Conservation (phyloP, 2,888 invertebrate species). For the Schrankia costaestrigalis region DNA sequence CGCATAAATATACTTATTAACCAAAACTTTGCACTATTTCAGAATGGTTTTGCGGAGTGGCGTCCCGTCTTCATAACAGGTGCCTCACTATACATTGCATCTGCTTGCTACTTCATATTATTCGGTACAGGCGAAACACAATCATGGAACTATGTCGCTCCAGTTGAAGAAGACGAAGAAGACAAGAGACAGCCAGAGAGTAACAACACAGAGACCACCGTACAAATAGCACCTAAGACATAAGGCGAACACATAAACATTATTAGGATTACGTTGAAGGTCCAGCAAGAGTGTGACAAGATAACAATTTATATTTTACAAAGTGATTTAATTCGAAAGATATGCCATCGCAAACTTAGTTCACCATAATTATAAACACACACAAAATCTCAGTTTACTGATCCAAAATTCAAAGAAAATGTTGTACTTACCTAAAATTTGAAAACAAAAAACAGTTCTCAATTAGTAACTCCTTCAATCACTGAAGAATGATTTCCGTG, state of each 20-base stretch:
- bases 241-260: slow-evolving; percentile 25
- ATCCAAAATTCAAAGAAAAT: no score
- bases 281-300: slow-evolving; percentile 6
- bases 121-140: slow-evolving; percentile 87
- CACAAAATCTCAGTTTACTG: no score
- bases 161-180: slow-evolving; percentile 50
- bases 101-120: slow-evolving; percentile 84
- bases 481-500: no score
- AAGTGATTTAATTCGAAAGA: no score
- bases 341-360: no score
- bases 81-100: slow-evolving; percentile 84
- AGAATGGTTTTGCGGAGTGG: slow-evolving; percentile 90
- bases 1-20: no score
- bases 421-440: no score
- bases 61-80: slow-evolving; percentile 87
- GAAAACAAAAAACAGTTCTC: no score
- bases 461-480: no score
- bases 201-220: slow-evolving; percentile 50
- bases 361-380: no score
- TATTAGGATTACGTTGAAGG: slow-evolving; percentile 6
- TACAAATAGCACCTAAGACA: slow-evolving; percentile 60
- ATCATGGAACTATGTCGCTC: slow-evolving; percentile 82
- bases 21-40: no score
- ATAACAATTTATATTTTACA: no score
- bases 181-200: slow-evolving; percentile 50